phyloP scores from a whole-genome alignment of 2,797 vertebrate species.

The Poeciliopsis infans region DNA sequence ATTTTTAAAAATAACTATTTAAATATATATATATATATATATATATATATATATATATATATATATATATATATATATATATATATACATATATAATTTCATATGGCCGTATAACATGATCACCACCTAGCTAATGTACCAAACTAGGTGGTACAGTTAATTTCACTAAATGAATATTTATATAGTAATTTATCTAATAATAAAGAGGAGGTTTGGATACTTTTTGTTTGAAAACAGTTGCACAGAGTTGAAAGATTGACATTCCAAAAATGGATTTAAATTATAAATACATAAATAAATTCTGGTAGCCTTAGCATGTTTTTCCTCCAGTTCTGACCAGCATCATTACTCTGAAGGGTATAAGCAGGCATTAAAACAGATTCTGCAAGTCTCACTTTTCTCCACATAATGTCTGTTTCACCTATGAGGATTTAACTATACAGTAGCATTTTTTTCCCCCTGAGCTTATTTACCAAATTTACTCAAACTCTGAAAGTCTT shows the following conservation, averaged over 20 bases:
- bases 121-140: neutral
- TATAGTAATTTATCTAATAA: neutral
- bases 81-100: neutral
- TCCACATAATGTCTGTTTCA: neutral
- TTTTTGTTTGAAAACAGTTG: neutral
- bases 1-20: too few species aligned
- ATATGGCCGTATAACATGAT: neutral
- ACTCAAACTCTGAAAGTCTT: neutral
- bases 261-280: neutral
- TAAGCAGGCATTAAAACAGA: neutral
- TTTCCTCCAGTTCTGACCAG: neutral
- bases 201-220: neutral
- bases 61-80: too few species aligned
- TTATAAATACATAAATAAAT: neutral
- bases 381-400: neutral
- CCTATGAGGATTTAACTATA: neutral
- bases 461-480: neutral
- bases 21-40: too few species aligned
- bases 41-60: too few species aligned
- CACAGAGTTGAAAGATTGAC: neutral
- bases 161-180: neutral
- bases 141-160: neutral
- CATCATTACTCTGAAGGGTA: neutral
- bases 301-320: neutral
- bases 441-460: neutral